These are phyloP conservation scores for Decapterus maruadsi DNA, from an alignment of 2,797 vertebrate genomes.

Conservation along the genomic window DNA sequence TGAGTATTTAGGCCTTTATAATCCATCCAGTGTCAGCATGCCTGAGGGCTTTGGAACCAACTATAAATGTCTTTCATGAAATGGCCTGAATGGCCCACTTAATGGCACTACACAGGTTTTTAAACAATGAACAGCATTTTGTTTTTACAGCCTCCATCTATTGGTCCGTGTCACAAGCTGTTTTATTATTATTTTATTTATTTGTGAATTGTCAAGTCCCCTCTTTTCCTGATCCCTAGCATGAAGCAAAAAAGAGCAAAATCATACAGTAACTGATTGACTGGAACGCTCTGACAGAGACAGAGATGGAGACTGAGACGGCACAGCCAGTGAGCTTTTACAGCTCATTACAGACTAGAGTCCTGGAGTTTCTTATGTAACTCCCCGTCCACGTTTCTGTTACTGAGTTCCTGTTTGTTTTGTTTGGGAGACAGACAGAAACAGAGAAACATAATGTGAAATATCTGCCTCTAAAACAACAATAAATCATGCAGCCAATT, in stretches of 20 bases:
- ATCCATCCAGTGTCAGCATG: neutral
- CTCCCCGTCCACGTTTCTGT: slow-evolving; percentile 46
- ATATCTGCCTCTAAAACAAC: slow-evolving; percentile 32
- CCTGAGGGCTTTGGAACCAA: neutral
- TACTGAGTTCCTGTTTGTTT: slow-evolving; percentile 37
- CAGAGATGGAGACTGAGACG: slow-evolving; percentile 38
- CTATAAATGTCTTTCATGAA: neutral
- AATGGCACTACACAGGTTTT: neutral
- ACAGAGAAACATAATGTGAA: slow-evolving; percentile 38
- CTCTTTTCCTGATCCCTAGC: slow-evolving; percentile 31
- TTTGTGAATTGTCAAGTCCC: slow-evolving; percentile 10
- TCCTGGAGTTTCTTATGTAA: slow-evolving; percentile 63
- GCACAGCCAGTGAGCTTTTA: slow-evolving; percentile 60
- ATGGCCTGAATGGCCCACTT: neutral
- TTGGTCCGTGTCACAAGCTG: neutral
- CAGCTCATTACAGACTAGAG: slow-evolving; percentile 64
- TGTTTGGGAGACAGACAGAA: slow-evolving; percentile 35
- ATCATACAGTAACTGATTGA: slow-evolving; percentile 48
- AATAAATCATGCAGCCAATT: slow-evolving; percentile 59
- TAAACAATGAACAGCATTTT: neutral
- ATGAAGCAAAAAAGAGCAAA: slow-evolving; percentile 33
- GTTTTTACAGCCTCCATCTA: neutral
- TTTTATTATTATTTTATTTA: neutral
- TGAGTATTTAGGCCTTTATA: neutral
- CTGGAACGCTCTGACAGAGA: slow-evolving; percentile 45